phyloP scores from a whole-genome alignment of 1,140 invertebrate species.

The Theocolax elegans region DNA sequence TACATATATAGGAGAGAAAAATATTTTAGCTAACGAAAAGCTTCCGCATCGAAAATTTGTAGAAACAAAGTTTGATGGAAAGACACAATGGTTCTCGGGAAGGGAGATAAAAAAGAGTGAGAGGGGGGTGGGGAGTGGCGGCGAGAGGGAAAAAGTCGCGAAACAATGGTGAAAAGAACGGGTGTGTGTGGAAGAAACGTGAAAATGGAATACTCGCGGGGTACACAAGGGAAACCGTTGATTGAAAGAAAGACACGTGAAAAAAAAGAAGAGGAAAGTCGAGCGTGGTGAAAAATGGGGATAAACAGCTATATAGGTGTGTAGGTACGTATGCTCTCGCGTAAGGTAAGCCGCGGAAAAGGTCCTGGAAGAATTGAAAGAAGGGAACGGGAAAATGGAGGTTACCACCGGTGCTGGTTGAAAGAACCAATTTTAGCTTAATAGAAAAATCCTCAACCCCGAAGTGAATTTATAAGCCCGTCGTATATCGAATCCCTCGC shows the following conservation, averaged over 20 bases:
- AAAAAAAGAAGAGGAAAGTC: too few relatives aligned
- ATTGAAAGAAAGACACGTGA: slow-evolving; percentile 23
- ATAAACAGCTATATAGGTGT: too few relatives aligned
- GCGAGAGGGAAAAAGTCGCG: background rate
- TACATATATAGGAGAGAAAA: too few relatives aligned
- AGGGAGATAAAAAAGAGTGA: background rate
- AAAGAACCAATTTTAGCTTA: slow-evolving; percentile 69
- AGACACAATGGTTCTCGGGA: too few relatives aligned
- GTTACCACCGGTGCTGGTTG: slow-evolving; percentile 62
- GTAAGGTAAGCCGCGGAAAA: background rate
- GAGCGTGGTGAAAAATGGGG: slow-evolving; percentile 11
- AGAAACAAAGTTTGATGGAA: background rate
- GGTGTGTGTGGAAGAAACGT: too few relatives aligned
- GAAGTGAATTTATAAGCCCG: slow-evolving; percentile 69
- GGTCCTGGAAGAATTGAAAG: background rate
- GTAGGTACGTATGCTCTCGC: background rate
- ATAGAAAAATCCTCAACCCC: slow-evolving; percentile 68
- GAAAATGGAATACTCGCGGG: slow-evolving; percentile 46
- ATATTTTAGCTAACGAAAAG: background rate
- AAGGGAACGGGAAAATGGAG: slow-evolving; percentile 29
- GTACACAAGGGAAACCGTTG: slow-evolving; percentile 33
- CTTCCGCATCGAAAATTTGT: background rate
- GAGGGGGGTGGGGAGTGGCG: too few relatives aligned
- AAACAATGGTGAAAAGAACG: background rate
- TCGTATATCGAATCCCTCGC: slow-evolving; percentile 67